Conservation (phyloP, 1,140 invertebrate species). For the Trichonephila clavata region DNA sequence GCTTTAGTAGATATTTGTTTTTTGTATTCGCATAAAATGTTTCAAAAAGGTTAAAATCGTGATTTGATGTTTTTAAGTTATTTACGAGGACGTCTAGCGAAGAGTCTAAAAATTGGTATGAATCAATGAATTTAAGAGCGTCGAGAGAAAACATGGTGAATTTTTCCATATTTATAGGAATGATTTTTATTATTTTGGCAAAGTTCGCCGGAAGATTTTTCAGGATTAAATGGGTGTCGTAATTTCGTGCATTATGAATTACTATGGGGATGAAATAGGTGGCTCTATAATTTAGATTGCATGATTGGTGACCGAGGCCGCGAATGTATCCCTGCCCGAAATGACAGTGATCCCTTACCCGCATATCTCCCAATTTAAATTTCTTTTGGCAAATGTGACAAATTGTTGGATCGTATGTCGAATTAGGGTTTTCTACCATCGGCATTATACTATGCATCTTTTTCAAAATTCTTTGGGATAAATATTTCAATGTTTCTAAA, state of each 20-base stretch:
- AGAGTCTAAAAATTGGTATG: not conserved
- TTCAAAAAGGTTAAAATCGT: not conserved
- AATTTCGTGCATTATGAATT: not conserved
- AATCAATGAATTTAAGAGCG: not conserved
- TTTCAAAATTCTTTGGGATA: not conserved
- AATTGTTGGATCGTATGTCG: not conserved
- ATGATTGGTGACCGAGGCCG: not conserved
- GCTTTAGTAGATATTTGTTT: not conserved
- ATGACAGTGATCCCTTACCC: not conserved
- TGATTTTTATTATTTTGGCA: not conserved
- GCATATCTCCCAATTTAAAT: not conserved
- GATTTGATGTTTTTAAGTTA: not conserved
- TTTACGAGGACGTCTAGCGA: not conserved
- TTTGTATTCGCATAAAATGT: not conserved
- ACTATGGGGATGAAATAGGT: not conserved
- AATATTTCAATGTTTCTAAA: not conserved
- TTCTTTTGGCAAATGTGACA: not conserved
- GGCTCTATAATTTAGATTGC: not conserved
- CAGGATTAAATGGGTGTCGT: not conserved
- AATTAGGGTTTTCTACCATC: not conserved
- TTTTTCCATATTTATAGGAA: not conserved
- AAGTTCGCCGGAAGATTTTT: not conserved
- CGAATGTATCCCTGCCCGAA: not conserved
- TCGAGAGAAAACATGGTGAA: slow-evolving; percentile 10
- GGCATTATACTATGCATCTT: not conserved